phyloP scores from a whole-genome alignment of 2,888 invertebrate genomes.

The Adineta ricciae region DNA sequence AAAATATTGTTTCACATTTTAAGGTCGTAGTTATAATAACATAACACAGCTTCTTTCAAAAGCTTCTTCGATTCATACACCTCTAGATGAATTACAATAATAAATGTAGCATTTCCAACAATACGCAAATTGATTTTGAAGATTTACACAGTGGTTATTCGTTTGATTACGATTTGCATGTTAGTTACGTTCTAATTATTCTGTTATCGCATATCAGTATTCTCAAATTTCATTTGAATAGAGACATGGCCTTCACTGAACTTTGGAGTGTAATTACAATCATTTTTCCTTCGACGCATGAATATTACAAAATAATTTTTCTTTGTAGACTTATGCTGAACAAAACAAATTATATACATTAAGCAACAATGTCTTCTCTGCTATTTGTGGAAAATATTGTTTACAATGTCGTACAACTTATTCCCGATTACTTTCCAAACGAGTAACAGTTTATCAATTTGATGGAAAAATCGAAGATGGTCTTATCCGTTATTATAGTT shows the following conservation, averaged over 20 bases:
- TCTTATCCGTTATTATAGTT: not conserved
- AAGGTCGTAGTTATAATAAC: too few relatives aligned
- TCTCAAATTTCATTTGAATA: too few relatives aligned
- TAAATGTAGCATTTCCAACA: too few relatives aligned
- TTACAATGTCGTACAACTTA: not conserved
- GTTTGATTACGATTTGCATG: too few relatives aligned
- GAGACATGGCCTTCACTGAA: not conserved
- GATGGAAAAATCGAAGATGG: not conserved
- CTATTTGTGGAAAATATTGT: not conserved
- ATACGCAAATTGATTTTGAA: too few relatives aligned
- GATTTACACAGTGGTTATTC: too few relatives aligned
- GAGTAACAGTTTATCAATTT: not conserved
- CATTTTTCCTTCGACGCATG: not conserved
- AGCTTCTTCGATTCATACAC: too few relatives aligned
- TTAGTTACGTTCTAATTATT: too few relatives aligned
- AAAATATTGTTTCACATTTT: too few relatives aligned
- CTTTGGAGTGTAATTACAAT: not conserved
- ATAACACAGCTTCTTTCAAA: too few relatives aligned
- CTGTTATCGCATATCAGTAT: too few relatives aligned
- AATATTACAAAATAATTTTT: not conserved
- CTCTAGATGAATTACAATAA: too few relatives aligned
- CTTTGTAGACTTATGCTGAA: not conserved
- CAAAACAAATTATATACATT: not conserved
- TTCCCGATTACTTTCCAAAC: not conserved
- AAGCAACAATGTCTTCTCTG: not conserved